A percentile compares a stretch with the other conserved stretches of the same genome.
Evolutionary conservation across 2,797 vertebrate species (phyloP).

Genomic region (Buphagus erythrorhynchus): DNA sequence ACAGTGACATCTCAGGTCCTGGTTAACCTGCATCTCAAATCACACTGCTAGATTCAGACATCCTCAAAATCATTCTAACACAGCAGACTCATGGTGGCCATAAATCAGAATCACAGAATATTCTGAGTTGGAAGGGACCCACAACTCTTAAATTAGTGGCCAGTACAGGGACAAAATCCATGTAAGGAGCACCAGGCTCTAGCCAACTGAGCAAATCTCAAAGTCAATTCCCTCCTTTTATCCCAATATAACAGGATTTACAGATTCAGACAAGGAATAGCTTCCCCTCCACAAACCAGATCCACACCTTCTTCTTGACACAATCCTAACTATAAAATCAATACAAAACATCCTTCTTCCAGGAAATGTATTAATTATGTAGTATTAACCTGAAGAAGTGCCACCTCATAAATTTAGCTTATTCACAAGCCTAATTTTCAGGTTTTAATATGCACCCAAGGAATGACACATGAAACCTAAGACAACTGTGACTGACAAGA

Average conservation of each 20-base stretch:
- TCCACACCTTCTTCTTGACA: not conserved
- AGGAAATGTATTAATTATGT: not conserved
- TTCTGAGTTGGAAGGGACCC: not conserved
- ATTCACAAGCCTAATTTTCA: conserved; percentile 20
- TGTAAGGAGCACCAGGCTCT: not conserved
- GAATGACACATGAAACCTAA: not conserved
- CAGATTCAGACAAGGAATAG: not conserved
- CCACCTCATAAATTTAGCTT: not conserved
- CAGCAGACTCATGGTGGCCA: not conserved
- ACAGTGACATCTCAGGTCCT: not conserved
- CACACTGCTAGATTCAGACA: not conserved
- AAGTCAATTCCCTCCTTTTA: not conserved
- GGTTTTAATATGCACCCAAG: conserved; percentile 23
- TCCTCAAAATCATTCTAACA: not conserved
- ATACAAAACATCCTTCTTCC: not conserved
- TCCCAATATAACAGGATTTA: not conserved
- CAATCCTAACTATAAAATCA: not conserved
- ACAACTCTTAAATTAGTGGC: not conserved
- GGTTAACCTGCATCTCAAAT: not conserved
- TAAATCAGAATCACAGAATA: not conserved
- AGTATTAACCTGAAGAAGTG: not conserved
- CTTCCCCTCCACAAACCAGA: not conserved
- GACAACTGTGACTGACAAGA: conserved; percentile 30
- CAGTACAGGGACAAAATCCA: not conserved
- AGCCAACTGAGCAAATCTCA: not conserved